phyloP scores from a whole-genome alignment of 2,888 invertebrate species.

The Coenonympha arcania region DNA sequence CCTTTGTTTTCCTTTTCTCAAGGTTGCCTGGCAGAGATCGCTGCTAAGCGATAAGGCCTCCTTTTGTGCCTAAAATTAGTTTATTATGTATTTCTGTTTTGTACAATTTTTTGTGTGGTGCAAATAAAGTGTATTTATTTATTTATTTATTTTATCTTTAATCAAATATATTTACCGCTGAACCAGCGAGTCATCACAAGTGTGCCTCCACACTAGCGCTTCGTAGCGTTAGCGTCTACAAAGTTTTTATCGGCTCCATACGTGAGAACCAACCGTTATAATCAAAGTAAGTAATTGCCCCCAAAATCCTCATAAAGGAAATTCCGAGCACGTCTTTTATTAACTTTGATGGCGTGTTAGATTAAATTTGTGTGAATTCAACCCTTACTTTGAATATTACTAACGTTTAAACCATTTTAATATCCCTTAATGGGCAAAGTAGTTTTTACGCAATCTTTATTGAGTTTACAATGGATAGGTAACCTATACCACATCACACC shows the following conservation, averaged over 20 bases:
- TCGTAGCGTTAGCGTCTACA: conserved; percentile 50
- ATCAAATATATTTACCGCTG: too few relatives aligned
- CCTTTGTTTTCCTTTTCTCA: too few relatives aligned
- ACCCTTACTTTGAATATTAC: conserved; percentile 7
- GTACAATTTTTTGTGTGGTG: too few relatives aligned
- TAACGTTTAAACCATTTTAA: conserved; percentile 6
- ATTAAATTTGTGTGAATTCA: conserved; percentile 25
- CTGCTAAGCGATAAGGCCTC: too few relatives aligned
- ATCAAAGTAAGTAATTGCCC: conserved; percentile 39
- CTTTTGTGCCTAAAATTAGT: too few relatives aligned
- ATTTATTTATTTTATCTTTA: too few relatives aligned
- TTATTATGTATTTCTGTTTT: too few relatives aligned
- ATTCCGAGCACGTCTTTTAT: conserved; percentile 32
- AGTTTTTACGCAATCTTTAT: not conserved
- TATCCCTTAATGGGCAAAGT: not conserved
- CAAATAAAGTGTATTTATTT: too few relatives aligned
- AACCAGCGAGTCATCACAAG: too few relatives aligned
- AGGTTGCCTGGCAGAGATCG: too few relatives aligned
- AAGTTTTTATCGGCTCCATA: conserved; percentile 64
- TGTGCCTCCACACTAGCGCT: conserved; percentile 24
- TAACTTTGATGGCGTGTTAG: conserved; percentile 29
- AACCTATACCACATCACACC: too few relatives aligned
- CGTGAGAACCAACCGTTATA: conserved; percentile 51
- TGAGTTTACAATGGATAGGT: too few relatives aligned
- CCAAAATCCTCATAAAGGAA: conserved; percentile 39